phyloP scores from a whole-genome alignment of 2,797 vertebrate genomes.

The Crocidura indochinensis region DNA sequence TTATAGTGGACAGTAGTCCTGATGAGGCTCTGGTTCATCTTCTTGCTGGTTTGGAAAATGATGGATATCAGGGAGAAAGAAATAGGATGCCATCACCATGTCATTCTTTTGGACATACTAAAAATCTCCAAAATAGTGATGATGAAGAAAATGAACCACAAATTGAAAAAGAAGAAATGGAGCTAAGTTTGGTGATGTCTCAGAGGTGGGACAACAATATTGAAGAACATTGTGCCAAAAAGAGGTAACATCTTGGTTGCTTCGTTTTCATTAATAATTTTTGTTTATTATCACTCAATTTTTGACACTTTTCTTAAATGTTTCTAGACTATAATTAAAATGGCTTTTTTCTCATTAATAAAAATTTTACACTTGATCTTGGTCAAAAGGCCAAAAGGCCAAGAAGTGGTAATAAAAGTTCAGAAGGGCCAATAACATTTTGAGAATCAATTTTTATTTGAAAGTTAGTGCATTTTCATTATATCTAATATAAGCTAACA shows the following conservation, averaged over 20 bases:
- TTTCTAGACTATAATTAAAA: too few relatives aligned
- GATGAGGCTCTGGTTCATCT: conserved; percentile 95
- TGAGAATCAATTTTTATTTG: too few relatives aligned
- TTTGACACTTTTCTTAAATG: too few relatives aligned
- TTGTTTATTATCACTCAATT: neutral
- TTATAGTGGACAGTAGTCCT: conserved; percentile 93
- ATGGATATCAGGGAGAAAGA: conserved; percentile 92
- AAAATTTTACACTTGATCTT: too few relatives aligned
- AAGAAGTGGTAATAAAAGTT: too few relatives aligned
- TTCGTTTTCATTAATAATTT: conserved; percentile 62
- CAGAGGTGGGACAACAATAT: conserved; percentile 96
- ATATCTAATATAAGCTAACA: too few relatives aligned
- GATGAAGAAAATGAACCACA: conserved; percentile 97
- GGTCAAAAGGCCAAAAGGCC: too few relatives aligned
- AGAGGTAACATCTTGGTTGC: conserved; percentile 88
- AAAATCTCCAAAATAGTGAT: conserved; percentile 96
- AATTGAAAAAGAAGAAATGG: conserved; percentile 95
- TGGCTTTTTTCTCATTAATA: too few relatives aligned
- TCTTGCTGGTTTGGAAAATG: conserved; percentile 95
- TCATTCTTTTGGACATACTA: conserved; percentile 89
- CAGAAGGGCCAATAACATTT: too few relatives aligned
- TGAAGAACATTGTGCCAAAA: conserved; percentile 89
- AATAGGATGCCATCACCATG: conserved; percentile 89
- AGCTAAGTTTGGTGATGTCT: conserved; percentile 97
- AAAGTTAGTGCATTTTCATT: too few relatives aligned